A percentile compares a stretch with the other conserved stretches of the same genome.
Conservation (phyloP, 2,888 invertebrate genomes). For the Formica aserva region DNA sequence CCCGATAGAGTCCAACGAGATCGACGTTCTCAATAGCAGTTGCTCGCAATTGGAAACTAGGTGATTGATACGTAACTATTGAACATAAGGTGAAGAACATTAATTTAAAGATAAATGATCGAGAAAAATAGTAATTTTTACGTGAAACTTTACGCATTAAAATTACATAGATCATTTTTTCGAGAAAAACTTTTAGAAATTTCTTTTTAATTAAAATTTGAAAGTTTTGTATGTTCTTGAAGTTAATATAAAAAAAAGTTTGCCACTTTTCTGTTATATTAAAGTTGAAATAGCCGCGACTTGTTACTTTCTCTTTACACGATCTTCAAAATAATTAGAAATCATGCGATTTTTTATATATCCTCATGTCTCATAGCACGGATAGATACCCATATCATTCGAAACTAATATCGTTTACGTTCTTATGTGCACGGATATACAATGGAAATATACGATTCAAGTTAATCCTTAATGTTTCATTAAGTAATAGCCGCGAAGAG, state of each 20-base stretch:
- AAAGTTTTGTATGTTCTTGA: background rate
- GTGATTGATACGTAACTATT: background rate
- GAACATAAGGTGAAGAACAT: background rate
- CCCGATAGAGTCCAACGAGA: slow-evolving; percentile 42
- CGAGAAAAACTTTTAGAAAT: background rate
- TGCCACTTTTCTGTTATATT: slow-evolving; percentile 12
- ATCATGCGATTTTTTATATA: slow-evolving; percentile 30
- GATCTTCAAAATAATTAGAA: slow-evolving; percentile 14
- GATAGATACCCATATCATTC: background rate
- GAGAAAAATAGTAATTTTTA: background rate
- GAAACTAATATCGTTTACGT: slow-evolving; percentile 26
- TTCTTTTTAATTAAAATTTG: background rate
- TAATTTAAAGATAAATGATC: slow-evolving; percentile 14
- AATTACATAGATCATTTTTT: background rate
- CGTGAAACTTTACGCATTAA: background rate
- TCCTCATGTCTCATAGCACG: background rate
- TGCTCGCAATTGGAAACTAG: slow-evolving; percentile 38
- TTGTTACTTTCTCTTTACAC: background rate
- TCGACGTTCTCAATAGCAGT: slow-evolving; percentile 31
- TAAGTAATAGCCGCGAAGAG: slow-evolving; percentile 58
- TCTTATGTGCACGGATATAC: background rate
- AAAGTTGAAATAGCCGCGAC: slow-evolving; percentile 26
- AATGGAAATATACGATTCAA: background rate
- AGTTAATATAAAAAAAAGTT: background rate
- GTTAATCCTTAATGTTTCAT: slow-evolving; percentile 60